phyloP scores from a whole-genome alignment of 1,140 invertebrate genomes.

The Drosophila kikkawai region DNA sequence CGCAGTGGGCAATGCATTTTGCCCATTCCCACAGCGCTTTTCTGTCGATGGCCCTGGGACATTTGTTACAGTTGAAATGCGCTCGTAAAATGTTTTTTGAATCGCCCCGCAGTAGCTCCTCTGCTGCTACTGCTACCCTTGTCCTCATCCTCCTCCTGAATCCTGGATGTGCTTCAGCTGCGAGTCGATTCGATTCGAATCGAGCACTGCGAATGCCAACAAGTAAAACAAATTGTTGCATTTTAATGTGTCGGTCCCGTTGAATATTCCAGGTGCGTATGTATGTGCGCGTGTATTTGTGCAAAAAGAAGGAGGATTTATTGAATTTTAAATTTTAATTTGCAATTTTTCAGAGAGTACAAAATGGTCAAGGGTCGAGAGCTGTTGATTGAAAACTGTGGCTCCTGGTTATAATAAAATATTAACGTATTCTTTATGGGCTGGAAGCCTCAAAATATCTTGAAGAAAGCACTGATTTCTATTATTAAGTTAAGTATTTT shows the following conservation, averaged over 20 bases:
- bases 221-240: constrained; percentile 83
- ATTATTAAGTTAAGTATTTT: too few relatives aligned
- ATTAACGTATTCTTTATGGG: neutral
- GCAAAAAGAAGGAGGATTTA: constrained; percentile 53
- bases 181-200: constrained; percentile 14
- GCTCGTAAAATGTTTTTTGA: constrained; percentile 79
- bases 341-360: constrained; percentile 49
- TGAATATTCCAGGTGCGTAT: constrained; percentile 52
- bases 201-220: constrained; percentile 52
- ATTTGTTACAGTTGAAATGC: constrained; percentile 83
- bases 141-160: constrained; percentile 9
- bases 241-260: constrained; percentile 68
- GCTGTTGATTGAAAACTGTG: constrained; percentile 9
- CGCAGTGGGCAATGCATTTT: constrained; percentile 18
- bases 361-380: neutral
- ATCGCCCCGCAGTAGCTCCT: constrained; percentile 25
- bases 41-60: constrained; percentile 61
- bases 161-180: constrained; percentile 22
- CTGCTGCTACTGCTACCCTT: neutral
- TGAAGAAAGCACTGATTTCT: neutral
- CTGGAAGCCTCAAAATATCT: neutral
- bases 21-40: constrained; percentile 4
- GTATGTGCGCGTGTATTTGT: neutral
- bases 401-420: constrained; percentile 4
- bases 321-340: constrained; percentile 83